These are phyloP conservation scores for Drosophila elegans DNA, from an alignment of 1,140 invertebrate genomes.

Conservation along the genomic window DNA sequence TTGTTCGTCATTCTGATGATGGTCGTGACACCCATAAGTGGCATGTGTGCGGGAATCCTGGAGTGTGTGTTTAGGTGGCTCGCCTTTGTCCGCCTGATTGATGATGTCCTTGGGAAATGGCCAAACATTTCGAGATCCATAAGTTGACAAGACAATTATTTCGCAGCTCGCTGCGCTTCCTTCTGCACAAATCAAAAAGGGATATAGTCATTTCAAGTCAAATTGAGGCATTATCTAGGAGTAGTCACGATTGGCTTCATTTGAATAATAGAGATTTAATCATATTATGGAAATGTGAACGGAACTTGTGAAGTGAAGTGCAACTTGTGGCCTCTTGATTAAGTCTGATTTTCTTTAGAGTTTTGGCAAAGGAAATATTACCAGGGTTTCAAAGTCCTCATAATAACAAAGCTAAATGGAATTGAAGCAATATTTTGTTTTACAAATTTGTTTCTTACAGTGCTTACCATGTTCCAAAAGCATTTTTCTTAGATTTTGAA, in stretches of 20 bases:
- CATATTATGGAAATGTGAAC: neutral
- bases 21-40: conserved; percentile 47
- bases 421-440: too few relatives aligned
- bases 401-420: neutral
- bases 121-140: conserved; percentile 47
- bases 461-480: too few relatives aligned
- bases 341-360: neutral
- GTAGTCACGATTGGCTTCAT: conserved; percentile 12
- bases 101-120: conserved; percentile 42
- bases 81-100: conserved; percentile 31
- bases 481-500: too few relatives aligned
- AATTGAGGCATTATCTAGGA: conserved; percentile 30
- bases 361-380: neutral
- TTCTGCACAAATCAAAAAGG: neutral
- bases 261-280: conserved; percentile 16
- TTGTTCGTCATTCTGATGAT: conserved; percentile 49
- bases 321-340: neutral
- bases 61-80: conserved; percentile 15
- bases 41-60: conserved; percentile 13
- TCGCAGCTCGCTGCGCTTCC: conserved; percentile 15
- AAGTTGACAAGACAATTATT: conserved; percentile 56
- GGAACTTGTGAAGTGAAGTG: neutral
- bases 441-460: too few relatives aligned
- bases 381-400: neutral
- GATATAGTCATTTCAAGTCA: conserved; percentile 7